Conservation (phyloP, 2,113 vertebrate genomes). For the Atherinomorus stipes region DNA sequence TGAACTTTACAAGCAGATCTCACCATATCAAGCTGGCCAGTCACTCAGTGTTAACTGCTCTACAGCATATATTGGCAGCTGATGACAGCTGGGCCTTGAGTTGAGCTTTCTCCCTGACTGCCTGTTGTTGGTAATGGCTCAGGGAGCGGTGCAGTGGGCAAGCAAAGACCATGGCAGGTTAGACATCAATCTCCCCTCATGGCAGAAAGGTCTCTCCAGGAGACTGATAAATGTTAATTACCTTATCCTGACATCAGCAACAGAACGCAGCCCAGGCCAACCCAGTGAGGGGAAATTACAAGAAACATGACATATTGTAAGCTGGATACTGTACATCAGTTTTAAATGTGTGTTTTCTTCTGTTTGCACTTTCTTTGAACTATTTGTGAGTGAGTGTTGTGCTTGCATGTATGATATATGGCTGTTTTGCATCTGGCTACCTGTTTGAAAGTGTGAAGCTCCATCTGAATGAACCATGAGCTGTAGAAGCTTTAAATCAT, state of each 20-base stretch:
- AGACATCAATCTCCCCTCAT: conserved; percentile 64
- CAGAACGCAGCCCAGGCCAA: conserved; percentile 42
- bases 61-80: conserved; percentile 51
- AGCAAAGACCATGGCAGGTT: conserved; percentile 70
- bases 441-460: too few species aligned
- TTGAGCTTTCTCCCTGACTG: conserved; percentile 44
- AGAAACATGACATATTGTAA: conserved; percentile 21
- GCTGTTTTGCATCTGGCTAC: too few species aligned
- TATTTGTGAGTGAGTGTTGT: conserved; percentile 9
- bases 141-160: conserved; percentile 48
- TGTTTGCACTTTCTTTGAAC: neutral
- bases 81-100: conserved; percentile 64
- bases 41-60: conserved; percentile 46
- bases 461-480: neutral
- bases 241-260: conserved; percentile 73
- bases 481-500: neutral
- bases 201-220: conserved; percentile 77
- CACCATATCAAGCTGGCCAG: conserved; percentile 26
- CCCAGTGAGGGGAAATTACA: conserved; percentile 33
- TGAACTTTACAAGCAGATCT: conserved; percentile 49
- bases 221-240: conserved; percentile 86
- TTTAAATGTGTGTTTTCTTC: conserved; percentile 4
- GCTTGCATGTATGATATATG: too few species aligned
- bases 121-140: conserved; percentile 70
- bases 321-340: conserved; percentile 1